Evolutionary conservation across 1,140 invertebrate genomes (phyloP).

Genomic region (Neodiprion lecontei): DNA sequence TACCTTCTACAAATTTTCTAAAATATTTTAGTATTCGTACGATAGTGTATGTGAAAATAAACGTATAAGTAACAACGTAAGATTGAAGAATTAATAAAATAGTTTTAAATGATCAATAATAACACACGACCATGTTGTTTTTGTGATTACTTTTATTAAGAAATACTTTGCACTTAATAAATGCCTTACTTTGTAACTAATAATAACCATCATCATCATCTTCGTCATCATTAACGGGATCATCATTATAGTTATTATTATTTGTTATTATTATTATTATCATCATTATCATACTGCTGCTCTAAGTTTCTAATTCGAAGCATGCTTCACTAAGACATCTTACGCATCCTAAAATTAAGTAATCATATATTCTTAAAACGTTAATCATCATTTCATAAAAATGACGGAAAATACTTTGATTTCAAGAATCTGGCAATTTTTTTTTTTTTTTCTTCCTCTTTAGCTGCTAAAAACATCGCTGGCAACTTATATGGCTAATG

Average conservation of each 20-base stretch:
- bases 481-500: not conserved
- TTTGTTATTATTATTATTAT: conserved; percentile 46
- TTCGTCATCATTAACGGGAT: conserved; percentile 27
- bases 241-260: not conserved
- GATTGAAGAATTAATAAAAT: too few relatives aligned
- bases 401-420: conserved; percentile 52
- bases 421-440: conserved; percentile 39
- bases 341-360: conserved; percentile 60
- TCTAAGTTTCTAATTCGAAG: conserved; percentile 61
- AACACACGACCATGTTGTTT: conserved; percentile 26
- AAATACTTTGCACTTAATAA: conserved; percentile 65
- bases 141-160: conserved; percentile 64
- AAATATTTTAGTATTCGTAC: too few relatives aligned
- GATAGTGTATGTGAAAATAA: too few relatives aligned
- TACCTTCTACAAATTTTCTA: too few relatives aligned
- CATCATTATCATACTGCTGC: conserved; percentile 62
- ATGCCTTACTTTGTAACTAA: conserved; percentile 62
- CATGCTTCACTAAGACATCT: conserved; percentile 62
- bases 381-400: conserved; percentile 36
- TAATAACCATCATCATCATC: conserved; percentile 62
- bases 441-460: not conserved
- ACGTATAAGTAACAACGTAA: too few relatives aligned
- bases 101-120: too few relatives aligned
- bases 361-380: conserved; percentile 56
- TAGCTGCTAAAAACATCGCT: conserved; percentile 22